Evolutionary conservation across 2,797 vertebrate genomes (phyloP), one percentile per base, ranked within the genome.

Genomic region (Apodemus agrarius): DNA sequence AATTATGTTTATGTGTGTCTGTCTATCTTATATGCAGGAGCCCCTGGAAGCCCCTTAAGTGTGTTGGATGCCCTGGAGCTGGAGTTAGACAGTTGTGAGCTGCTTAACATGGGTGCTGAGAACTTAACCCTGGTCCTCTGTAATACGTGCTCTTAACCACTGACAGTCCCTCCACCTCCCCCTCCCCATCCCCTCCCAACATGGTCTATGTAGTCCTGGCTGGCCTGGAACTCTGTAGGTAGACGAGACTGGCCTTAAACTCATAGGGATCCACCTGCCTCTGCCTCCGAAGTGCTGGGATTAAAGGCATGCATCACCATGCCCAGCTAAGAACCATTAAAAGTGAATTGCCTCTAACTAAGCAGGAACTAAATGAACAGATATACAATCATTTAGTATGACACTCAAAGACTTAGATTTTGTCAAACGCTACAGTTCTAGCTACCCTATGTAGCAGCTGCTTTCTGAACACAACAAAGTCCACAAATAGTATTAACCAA

Each of bases 401-500:
- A 61, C 69, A 87, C 91, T 76, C 10, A 67, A 86, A 87, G 85
- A 2, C 95, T 85, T 83, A 75, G 34, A 34, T 91, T 93, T 96
- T 84, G 59, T 72, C 74, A 63, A 90, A 89, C 21, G 46, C 87
- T 67, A 34, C 4, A 49, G 34, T 94, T 90, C 43, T 76, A 52
- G 61, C 78, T 93, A 57, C 37, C 85, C 80, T 16, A 7, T 5
- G 37, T 86, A 24, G 40, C 37, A 10, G 21, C 80, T 93, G 88
- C 63, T 92, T 89, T 96, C 82, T 93, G 75, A 96, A 80, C 59
- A 93, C 52, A 88, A 95, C 67, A 82, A 89, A 37, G 74, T 31
- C 88, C 49, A 54, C 90, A 43, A 52, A 92, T 87, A 9, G 86
- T 93, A 57, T 22, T 93, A 49, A 90, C 67, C 52, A 83, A 76